Evolutionary conservation across 2,113 vertebrate genomes (phyloP).

Genomic region (Stigmatopora nigra): DNA sequence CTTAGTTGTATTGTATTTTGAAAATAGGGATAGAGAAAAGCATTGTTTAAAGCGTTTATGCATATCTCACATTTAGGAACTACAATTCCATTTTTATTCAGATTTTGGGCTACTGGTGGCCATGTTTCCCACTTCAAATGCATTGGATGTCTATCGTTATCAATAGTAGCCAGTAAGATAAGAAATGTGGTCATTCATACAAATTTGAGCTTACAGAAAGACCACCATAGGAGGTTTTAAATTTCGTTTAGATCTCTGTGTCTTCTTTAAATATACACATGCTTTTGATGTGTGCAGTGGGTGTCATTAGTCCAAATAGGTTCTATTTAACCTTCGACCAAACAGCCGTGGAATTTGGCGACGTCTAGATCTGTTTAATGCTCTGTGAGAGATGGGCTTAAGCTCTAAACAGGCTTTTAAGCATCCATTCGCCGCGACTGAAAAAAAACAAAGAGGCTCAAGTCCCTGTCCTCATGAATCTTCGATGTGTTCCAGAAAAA

Average conservation of each 20-base stretch:
- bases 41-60: neutral
- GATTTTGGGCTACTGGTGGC: no score
- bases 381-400: slow-evolving; percentile 45
- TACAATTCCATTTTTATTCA: no score
- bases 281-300: slow-evolving; percentile 23
- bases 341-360: slow-evolving; percentile 26
- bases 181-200: slow-evolving; percentile 25
- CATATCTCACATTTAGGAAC: slow-evolving; percentile 4
- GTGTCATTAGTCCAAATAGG: slow-evolving; percentile 37
- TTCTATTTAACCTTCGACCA: slow-evolving; percentile 9
- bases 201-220: slow-evolving; percentile 29
- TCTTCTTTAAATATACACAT: slow-evolving; percentile 28
- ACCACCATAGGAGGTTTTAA: slow-evolving; percentile 29
- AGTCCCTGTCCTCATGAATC: slow-evolving; percentile 34
- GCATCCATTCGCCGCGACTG: neutral
- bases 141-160: neutral
- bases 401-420: slow-evolving; percentile 32
- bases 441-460: slow-evolving; percentile 18
- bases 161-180: neutral
- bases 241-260: slow-evolving; percentile 23
- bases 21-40: slow-evolving; percentile 8
- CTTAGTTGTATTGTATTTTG: slow-evolving; percentile 28
- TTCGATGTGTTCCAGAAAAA: slow-evolving; percentile 34
- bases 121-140: neutral
- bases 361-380: slow-evolving; percentile 48